Base-by-base conservation (phyloP, 37 sponge, comb jelly and placozoan species). In the Beroe ovata region DNA sequence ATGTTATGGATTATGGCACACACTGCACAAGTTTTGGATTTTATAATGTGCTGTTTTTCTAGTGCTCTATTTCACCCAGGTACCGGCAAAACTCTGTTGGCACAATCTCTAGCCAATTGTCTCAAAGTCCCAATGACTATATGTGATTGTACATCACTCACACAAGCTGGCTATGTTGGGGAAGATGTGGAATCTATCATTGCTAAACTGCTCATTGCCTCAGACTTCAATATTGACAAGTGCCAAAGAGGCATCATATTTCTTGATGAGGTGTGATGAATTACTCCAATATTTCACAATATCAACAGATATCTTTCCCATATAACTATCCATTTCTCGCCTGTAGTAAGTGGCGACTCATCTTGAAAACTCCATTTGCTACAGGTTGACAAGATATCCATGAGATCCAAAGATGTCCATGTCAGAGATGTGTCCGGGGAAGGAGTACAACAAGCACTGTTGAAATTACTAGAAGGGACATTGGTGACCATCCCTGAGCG, bases 121-220 rank as follows among this genome's bases (percentile, higher is more conserved):
- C 93, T 99, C 60, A 94, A 99, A 35, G 96, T 99, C 0, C 99
- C 99, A 0, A 62, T 99, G 84, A 95, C 94, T 29, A 99, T 99
- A 41, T 99, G 99, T 94, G 99, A 99, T 91, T 99, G 99, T 69
- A 99, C 99, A 11, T 88, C 95, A 0, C 94, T 99, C 39, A 99
- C 99, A 25, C 99, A 99, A 40, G 99, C 99, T 28, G 99, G 99
- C 30, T 99, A 99, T 59, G 96, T 99, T n/a, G 99, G 99, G n/a
- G 96, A 99, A 32, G 99, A 99, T 66, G 92, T 99, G 0, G 92
- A 92, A 60, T 91, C 91, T 14, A 84, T 91, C 26, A 88, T 92
- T 18, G 91, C 64, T 3, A 92, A 91, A 63, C 91, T 92, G 0
- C 40, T 92, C 8, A 77, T 77, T 41, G 84, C 84, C 25, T 33